These are phyloP conservation scores for Rhynchonycteris naso DNA, from an alignment of 2,797 vertebrate species.

Conservation along the genomic window DNA sequence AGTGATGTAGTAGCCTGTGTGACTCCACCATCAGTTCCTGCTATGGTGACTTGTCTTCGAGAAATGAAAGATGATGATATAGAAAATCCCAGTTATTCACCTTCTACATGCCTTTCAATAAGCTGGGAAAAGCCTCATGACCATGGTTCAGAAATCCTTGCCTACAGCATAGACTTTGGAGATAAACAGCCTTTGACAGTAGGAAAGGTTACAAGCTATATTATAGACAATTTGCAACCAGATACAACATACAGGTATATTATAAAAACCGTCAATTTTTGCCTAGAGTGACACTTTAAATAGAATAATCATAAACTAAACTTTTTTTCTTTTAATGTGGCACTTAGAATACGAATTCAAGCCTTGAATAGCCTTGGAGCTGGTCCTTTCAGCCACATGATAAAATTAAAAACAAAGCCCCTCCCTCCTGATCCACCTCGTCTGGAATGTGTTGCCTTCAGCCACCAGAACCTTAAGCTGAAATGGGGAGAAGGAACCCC, in stretches of 20 bases:
- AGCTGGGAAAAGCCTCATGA: slow-evolving; percentile 95
- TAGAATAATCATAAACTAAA: slow-evolving; percentile 46
- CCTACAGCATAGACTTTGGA: slow-evolving; percentile 96
- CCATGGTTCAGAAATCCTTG: slow-evolving; percentile 96
- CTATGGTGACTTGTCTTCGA: slow-evolving; percentile 92
- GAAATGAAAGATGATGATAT: slow-evolving; percentile 92
- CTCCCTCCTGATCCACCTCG: slow-evolving; percentile 96
- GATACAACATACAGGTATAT: slow-evolving; percentile 97
- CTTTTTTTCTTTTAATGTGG: slow-evolving; percentile 61
- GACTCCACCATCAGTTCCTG: slow-evolving; percentile 96
- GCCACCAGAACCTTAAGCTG: slow-evolving; percentile 97
- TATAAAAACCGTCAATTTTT: slow-evolving; percentile 52
- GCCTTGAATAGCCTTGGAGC: slow-evolving; percentile 97
- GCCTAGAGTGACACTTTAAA: slow-evolving; percentile 18
- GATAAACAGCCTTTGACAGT: slow-evolving; percentile 93
- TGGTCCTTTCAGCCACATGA: slow-evolving; percentile 97
- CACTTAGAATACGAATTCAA: slow-evolving; percentile 95
- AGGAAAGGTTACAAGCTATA: slow-evolving; percentile 90
- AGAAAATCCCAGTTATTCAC: slow-evolving; percentile 88
- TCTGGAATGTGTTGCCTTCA: slow-evolving; percentile 96
- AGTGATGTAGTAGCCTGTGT: slow-evolving; percentile 93
- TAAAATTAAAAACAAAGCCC: slow-evolving; percentile 98
- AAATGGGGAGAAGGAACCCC: slow-evolving; percentile 97
- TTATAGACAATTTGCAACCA: slow-evolving; percentile 95
- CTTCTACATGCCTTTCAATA: slow-evolving; percentile 95